Evolutionary conservation across 2,888 invertebrate species (phyloP).

Genomic region (Ryuthela nishihirai): DNA sequence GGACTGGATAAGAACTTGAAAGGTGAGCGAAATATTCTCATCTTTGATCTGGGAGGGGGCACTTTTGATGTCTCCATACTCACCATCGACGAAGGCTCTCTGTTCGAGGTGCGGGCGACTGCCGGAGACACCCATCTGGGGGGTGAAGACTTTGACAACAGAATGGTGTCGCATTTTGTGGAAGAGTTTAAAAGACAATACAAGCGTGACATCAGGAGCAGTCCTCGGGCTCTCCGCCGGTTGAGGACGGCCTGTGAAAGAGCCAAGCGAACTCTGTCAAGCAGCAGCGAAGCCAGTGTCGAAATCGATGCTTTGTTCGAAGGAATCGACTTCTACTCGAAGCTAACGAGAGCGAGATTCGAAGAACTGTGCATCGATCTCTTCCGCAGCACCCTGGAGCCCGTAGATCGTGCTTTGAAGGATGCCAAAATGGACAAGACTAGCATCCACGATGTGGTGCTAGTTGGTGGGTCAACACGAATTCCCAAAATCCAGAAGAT

Average conservation of each 20-base stretch:
- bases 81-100: slow-evolving; percentile 54
- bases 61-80: slow-evolving; percentile 55
- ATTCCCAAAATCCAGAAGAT: slow-evolving; percentile 74
- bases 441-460: slow-evolving; percentile 70
- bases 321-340: slow-evolving; percentile 43
- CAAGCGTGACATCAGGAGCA: slow-evolving; percentile 58
- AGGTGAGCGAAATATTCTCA: slow-evolving; percentile 56
- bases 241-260: slow-evolving; percentile 71
- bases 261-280: slow-evolving; percentile 71
- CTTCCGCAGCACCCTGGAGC: slow-evolving; percentile 68
- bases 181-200: slow-evolving; percentile 64
- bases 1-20: slow-evolving; percentile 53
- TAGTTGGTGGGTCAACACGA: slow-evolving; percentile 76
- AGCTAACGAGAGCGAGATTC: slow-evolving; percentile 59
- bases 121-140: slow-evolving; percentile 82
- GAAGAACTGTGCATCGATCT: slow-evolving; percentile 70
- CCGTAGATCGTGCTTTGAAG: slow-evolving; percentile 70
- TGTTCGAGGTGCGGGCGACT: slow-evolving; percentile 75
- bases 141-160: slow-evolving; percentile 62
- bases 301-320: slow-evolving; percentile 42
- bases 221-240: slow-evolving; percentile 37
- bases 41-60: slow-evolving; percentile 57
- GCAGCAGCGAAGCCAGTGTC: slow-evolving; percentile 63
- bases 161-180: slow-evolving; percentile 60
- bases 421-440: slow-evolving; percentile 76